Conservation (phyloP, 2,888 invertebrate species). For the Drosophila histrio region DNA sequence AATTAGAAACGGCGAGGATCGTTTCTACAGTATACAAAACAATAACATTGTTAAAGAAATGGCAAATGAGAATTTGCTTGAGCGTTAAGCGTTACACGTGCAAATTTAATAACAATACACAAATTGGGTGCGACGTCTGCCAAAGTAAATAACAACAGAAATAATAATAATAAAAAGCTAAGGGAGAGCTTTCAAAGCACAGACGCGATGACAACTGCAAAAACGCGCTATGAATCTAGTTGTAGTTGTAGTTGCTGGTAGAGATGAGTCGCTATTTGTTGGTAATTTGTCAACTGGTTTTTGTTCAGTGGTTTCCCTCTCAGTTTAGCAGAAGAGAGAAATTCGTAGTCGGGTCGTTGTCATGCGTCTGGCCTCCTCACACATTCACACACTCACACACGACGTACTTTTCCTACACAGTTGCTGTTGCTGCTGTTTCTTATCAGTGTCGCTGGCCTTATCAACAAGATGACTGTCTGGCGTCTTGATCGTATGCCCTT, state of each 20-base stretch:
- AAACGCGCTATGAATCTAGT: background rate
- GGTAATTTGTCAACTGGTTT: constrained; percentile 38
- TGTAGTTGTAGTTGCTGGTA: constrained; percentile 5
- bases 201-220: constrained; percentile 11
- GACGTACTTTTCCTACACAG: constrained; percentile 39
- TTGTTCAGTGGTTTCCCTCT: constrained; percentile 1
- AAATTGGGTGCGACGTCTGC: constrained; percentile 11
- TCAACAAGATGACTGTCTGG: constrained; percentile 46
- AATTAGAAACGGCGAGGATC: constrained; percentile 7
- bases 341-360: constrained; percentile 20
- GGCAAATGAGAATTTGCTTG: constrained; percentile 29
- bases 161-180: constrained; percentile 27
- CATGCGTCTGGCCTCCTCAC: constrained; percentile 21
- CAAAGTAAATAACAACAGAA: constrained; percentile 5
- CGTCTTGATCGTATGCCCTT: constrained; percentile 9
- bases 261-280: constrained; percentile 30
- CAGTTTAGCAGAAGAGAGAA: background rate
- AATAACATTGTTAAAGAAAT: constrained; percentile 3
- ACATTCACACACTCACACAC: constrained; percentile 13
- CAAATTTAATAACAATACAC: constrained; percentile 11
- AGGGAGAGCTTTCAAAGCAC: constrained; percentile 51
- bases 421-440: background rate
- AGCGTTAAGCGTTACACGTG: constrained; percentile 48
- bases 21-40: constrained; percentile 22
- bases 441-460: constrained; percentile 34